Conservation (phyloP, 37 sponge, comb jelly and placozoan genomes). For the Agelas oroides region DNA sequence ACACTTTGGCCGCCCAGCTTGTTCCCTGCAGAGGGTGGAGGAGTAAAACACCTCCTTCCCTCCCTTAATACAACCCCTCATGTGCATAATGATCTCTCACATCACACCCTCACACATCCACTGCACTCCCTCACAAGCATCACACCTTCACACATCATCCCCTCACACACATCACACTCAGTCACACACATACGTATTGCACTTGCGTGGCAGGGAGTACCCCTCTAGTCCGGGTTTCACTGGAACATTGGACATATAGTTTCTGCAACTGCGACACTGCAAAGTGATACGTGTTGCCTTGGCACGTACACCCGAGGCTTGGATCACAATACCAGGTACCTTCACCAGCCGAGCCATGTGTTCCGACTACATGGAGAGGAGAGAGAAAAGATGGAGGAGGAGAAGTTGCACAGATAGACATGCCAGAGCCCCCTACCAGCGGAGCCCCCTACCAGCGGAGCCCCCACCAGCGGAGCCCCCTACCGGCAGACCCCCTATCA, state of each 20-base stretch:
- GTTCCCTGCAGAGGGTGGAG: slow-evolving; percentile 52
- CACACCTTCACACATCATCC: too few species aligned
- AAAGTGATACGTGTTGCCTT: slow-evolving; percentile 97
- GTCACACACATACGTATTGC: slow-evolving; percentile 63
- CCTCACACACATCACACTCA: too few species aligned
- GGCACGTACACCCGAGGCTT: slow-evolving; percentile 89
- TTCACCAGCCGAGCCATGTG: slow-evolving; percentile 98
- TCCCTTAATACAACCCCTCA: too few species aligned
- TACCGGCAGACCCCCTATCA: too few species aligned
- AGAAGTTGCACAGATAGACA: neutral
- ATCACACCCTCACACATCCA: too few species aligned
- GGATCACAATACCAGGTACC: slow-evolving; percentile 96
- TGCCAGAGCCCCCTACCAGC: too few species aligned
- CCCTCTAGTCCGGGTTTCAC: slow-evolving; percentile 96
- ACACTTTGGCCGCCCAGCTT: slow-evolving; percentile 89
- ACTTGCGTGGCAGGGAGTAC: slow-evolving; percentile 90
- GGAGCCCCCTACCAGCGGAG: too few species aligned
- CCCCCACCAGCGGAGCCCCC: too few species aligned
- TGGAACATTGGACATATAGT: slow-evolving; percentile 75
- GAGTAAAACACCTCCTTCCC: neutral
- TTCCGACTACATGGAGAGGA: slow-evolving; percentile 71
- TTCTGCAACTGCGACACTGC: slow-evolving; percentile 93
- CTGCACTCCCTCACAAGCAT: too few species aligned
- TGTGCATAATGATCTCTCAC: too few species aligned
- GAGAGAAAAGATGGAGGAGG: neutral